Base-by-base conservation (phyloP, 2,888 invertebrate species). In the Catotricha subobsoleta region DNA sequence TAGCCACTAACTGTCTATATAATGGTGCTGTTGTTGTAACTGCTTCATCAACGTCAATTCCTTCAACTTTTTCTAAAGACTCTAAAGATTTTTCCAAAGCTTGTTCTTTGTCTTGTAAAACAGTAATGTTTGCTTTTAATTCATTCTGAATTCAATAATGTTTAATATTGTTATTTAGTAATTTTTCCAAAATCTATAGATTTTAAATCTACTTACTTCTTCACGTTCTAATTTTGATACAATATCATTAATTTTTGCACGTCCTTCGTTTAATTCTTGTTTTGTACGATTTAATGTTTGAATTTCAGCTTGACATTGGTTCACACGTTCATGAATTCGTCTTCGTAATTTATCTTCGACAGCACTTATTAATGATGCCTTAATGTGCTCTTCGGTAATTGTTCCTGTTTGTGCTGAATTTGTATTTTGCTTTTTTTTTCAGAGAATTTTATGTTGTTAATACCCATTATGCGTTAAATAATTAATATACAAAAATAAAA, bases 21-120 rank as follows among this genome's bases (percentile, higher is more conserved):
- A 97, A 66, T 0, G 97, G 95, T 19, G 95, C 88, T 41, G 92
- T 90, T 2, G 95, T 92, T 16, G 87, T 87, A 27, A 97, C 92
- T 43, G 94, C 94, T 58, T 95, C 92, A 64, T 98, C 97, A 31
- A 94, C 86, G 65, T 88, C 84, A 50, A 90, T 76, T 23, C 78
- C 73, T 51, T 87, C 81, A 49, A 83, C 77, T 53, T 77, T 76
- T 39, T 79, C 74, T 25, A 86, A 65, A 49, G 79, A 74, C 45
- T 74, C 74, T 23, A 90, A 74, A 27, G 83, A 80, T 52, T 79
- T 76, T 51, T 83, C 77, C 49, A 94, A 64, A 60, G 92, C 91
- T 46, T 77, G 71, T 55, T 87, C 84, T 56, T 91, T 90, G 49
- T 91, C 87, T 61, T 81, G 76, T 48, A 94, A 63, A 44, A 88